Base-by-base conservation (phyloP, 2,888 invertebrate genomes). In the Tetragnatha montana region DNA sequence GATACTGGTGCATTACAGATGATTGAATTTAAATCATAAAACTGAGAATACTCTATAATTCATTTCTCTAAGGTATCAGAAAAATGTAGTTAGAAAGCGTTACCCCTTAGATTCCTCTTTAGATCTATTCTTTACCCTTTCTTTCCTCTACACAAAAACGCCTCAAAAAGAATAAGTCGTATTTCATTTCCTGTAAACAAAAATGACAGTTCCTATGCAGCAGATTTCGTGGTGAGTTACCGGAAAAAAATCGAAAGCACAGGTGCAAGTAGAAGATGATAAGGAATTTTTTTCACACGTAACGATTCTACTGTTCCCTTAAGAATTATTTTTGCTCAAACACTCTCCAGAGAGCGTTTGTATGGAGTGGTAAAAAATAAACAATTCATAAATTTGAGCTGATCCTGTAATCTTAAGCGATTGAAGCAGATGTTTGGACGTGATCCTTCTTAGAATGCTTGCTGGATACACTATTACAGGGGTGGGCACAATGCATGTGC, bases 371-470 rank as follows among this genome's bases (percentile, higher is more conserved):
- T 51, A 87, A 86, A 87, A 86, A 80, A 80, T 87, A 80, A 87
- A 87, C 86, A 87, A 87, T 87, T 87, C 86, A 80, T 80, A 87
- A 87, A 87, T 81, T 80, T 69, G 8, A 17, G 68, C 60, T 74
- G 22, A 81, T 81, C 73, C 71, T 81, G 35, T 60, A 83, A 74
- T 73, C 74, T 81, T 80, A 68, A 84, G 51, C 74, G 60, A 60
- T 74, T 86, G 80, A 86, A 86, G 79, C 51, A 85, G 71, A 79
- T 85, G 79, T 70, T 85, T 47, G n/a, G 47, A 60, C 86, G 79
- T 86, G 79, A 78, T 85, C 71, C 73, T 50, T 51, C 79, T 79
- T 51, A 51, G 51, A 85, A 85, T 85, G 70, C 60, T 76, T 49
- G 80, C 69, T 69, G 17, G 60, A 70, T 70, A 35, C 68, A 49